Base-by-base conservation (phyloP, 2,888 invertebrate genomes). In the Parascotia fuliginaria region DNA sequence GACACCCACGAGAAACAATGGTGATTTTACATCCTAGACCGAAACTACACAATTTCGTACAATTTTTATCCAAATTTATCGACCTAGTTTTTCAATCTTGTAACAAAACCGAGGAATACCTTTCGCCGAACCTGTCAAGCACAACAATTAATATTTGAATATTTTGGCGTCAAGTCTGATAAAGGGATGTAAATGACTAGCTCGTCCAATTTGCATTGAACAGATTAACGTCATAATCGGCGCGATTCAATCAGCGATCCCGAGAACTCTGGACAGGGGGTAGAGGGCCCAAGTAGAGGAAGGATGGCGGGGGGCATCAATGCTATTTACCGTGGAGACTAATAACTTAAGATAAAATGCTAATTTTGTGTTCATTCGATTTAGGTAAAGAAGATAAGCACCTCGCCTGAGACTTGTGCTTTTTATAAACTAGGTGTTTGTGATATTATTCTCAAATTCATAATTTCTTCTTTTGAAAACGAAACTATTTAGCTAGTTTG, bases 171-270 rank as follows among this genome's bases (percentile, higher is more conserved):
- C 76, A 72, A 83, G 84, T 79, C 84, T 82, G 88, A 85, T 88
- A 87, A 89, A 88, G 87, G 84, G 86, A 89, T 90, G 89, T 88
- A 88, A 90, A 91, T 88, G 87, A 85, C 87, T 86, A 84, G 77
- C 83, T 87, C 83, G 83, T 88, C 83, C 89, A 91, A 92, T 92
- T 91, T 92, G 87, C 91, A 90, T 90, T 85, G 88, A 89, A 87
- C 89, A 89, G 91, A 92, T 92, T 91, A 92, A 87, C 87, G 90
- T 90, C 90, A 92, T 92, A 91, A 90, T 90, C 91, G 86, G 80
- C 76, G 80, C 83, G 89, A 90, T 89, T 90, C 90, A 89, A 92
- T 92, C 91, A 89, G 85, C 81, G 83, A 87, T 86, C 81, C 81
- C 75, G 77, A 73, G 80, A 79, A 79, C 79, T 79, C 77, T 79